Percentiles rank a stretch among this genome's conserved stretches.
Conservation (phyloP, 2,888 invertebrate genomes). For the Scaeva pyrastri region DNA sequence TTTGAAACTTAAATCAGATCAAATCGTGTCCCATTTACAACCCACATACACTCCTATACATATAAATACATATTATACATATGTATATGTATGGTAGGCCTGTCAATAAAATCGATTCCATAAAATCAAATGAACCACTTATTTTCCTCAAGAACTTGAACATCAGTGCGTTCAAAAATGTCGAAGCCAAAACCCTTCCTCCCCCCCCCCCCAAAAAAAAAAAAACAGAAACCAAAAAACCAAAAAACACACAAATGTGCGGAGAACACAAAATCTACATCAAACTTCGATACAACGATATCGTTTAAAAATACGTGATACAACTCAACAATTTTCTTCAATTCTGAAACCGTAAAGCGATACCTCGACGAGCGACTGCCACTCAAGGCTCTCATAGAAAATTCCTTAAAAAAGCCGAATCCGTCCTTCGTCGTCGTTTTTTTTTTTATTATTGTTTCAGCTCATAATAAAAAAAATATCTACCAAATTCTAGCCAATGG, state of each 20-base stretch:
- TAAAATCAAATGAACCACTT: constrained; percentile 44
- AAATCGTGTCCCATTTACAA: constrained; percentile 31
- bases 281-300: constrained; percentile 66
- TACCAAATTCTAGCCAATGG: constrained; percentile 33
- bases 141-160: not conserved
- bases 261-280: constrained; percentile 55
- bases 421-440: not conserved
- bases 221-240: constrained; percentile 41
- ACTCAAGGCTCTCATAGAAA: not conserved
- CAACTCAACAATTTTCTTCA: constrained; percentile 35
- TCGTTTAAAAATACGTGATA: constrained; percentile 63
- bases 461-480: constrained; percentile 43
- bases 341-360: too few species aligned
- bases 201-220: not conserved
- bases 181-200: not conserved
- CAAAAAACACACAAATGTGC: constrained; percentile 29
- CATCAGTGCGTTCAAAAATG: not conserved
- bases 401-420: not conserved
- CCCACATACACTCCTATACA: not conserved
- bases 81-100: too few species aligned
- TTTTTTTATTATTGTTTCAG: constrained; percentile 34
- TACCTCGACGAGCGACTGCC: too few species aligned
- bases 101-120: constrained; percentile 44
- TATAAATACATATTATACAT: not conserved
- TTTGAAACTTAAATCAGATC: constrained; percentile 40